phyloP scores from a whole-genome alignment of 2,888 invertebrate species.

The Nasonia oneida region DNA sequence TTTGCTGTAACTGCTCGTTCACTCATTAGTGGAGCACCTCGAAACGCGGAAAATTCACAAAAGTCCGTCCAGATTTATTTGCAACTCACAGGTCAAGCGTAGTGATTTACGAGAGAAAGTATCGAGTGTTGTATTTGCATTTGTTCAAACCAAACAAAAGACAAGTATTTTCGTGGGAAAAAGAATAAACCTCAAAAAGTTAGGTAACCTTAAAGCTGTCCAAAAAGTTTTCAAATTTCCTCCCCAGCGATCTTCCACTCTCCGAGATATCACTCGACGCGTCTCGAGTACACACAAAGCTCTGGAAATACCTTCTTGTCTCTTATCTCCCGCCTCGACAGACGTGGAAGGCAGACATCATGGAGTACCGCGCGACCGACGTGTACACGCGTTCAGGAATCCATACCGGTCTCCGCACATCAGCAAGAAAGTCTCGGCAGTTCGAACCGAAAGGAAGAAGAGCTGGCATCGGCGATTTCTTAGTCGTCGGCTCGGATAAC shows the following conservation, averaged over 20 bases:
- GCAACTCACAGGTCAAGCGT: background rate
- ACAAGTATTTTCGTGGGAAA: background rate
- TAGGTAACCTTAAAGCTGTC: background rate
- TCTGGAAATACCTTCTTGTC: background rate
- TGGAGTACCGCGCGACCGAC: background rate
- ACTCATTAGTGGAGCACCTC: background rate
- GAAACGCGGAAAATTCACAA: background rate
- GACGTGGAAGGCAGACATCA: background rate
- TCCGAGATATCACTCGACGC: background rate
- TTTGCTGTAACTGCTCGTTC: background rate
- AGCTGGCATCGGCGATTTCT: conserved; percentile 25
- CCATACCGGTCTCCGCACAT: background rate
- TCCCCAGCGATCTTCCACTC: background rate
- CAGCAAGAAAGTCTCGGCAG: background rate
- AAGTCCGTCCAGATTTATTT: background rate
- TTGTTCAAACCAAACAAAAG: background rate
- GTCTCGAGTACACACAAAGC: background rate
- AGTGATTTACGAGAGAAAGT: conserved; percentile 10
- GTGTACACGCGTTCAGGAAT: background rate
- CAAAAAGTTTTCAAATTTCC: background rate
- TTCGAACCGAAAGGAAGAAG: conserved; percentile 40
- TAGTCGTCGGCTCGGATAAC: conserved; percentile 1
- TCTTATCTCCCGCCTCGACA: background rate
- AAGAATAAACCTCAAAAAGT: background rate
- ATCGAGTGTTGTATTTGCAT: background rate